A percentile compares a stretch with the other conserved stretches of the same genome.
These are phyloP conservation scores for Centropristis striata DNA, from an alignment of 2,113 vertebrate genomes.

Conservation along the genomic window DNA sequence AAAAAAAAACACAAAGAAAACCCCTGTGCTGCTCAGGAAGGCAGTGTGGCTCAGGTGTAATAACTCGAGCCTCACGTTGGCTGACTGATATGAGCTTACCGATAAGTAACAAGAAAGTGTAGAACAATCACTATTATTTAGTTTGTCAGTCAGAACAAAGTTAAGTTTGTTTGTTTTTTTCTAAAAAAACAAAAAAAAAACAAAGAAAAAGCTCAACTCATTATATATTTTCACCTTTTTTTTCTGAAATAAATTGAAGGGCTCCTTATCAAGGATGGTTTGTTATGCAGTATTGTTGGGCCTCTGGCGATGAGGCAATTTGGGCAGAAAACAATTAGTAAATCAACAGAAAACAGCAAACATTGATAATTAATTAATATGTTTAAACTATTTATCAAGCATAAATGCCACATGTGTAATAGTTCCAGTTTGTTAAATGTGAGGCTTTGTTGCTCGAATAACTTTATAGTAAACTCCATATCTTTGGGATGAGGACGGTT, in stretches of 20 bases:
- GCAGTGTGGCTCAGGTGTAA: too few relatives aligned
- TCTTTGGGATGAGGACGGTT: constrained; percentile 21
- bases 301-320: background rate
- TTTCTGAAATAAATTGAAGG: background rate
- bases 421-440: background rate
- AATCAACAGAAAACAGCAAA: background rate
- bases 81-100: background rate
- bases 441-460: background rate
- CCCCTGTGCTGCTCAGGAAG: too few relatives aligned
- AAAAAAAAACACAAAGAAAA: too few relatives aligned
- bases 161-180: background rate
- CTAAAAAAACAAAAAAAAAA: too few relatives aligned
- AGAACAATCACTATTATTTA: background rate
- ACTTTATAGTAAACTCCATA: background rate
- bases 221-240: background rate
- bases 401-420: background rate
- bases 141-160: background rate
- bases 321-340: background rate
- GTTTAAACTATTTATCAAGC: background rate
- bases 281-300: background rate
- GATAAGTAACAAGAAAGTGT: background rate
- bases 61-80: background rate
- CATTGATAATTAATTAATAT: background rate
- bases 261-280: background rate
- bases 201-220: background rate